A percentile compares a stretch with the other conserved stretches of the same genome.
These are phyloP conservation scores for Garra rufa DNA, from an alignment of 2,113 vertebrate species.

Conservation along the genomic window DNA sequence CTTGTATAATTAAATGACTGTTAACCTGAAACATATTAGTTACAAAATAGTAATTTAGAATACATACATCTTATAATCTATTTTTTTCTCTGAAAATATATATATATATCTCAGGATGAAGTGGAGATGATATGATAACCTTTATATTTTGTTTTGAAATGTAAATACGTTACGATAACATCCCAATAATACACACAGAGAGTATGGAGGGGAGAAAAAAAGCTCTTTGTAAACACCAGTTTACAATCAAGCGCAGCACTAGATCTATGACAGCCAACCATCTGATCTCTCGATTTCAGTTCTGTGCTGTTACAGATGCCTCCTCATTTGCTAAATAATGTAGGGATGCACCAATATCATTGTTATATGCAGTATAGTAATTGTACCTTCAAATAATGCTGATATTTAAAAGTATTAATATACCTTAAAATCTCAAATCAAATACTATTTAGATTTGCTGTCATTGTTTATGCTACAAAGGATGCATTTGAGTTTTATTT, in stretches of 20 bases:
- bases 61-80: slow-evolving; percentile 58
- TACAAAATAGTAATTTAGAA: slow-evolving; percentile 77
- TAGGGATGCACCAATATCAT: not conserved
- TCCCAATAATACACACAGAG: slow-evolving; percentile 20
- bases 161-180: slow-evolving; percentile 22
- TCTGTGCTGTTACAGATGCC: not conserved
- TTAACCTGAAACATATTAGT: slow-evolving; percentile 67
- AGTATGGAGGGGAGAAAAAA: not conserved
- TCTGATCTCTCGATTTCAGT: not conserved
- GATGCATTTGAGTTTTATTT: not conserved
- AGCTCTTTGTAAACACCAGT: slow-evolving; percentile 5
- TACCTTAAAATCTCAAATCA: not conserved
- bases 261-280: not conserved
- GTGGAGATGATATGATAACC: not conserved
- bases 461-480: slow-evolving; percentile 13
- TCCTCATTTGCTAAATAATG: not conserved
- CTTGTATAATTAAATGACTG: slow-evolving; percentile 20
- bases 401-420: not conserved
- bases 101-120: slow-evolving; percentile 55
- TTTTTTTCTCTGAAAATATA: slow-evolving; percentile 73
- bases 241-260: slow-evolving; percentile 9
- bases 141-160: slow-evolving; percentile 33
- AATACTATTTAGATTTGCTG: not conserved
- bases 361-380: not conserved
- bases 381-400: not conserved